These are phyloP conservation scores for Pseudomugil tenellus DNA, from an alignment of 2,797 vertebrate genomes.

Conservation along the genomic window DNA sequence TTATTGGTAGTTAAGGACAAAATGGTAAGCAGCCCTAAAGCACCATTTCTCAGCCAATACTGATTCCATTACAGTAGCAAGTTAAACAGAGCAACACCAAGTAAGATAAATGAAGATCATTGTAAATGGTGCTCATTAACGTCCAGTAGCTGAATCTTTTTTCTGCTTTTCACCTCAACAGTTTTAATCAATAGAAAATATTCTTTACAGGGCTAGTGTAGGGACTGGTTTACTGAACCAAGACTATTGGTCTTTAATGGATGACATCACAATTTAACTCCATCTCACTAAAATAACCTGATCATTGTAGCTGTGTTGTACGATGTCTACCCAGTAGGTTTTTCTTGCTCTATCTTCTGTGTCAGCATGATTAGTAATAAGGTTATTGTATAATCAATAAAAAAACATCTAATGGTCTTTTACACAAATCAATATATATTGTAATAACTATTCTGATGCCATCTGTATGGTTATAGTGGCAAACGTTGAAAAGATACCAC, in stretches of 20 bases:
- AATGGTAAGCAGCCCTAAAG: conserved; percentile 5
- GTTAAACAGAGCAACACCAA: conserved; percentile 57
- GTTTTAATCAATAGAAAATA: conserved; percentile 37
- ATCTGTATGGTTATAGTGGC: neutral
- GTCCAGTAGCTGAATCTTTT: conserved; percentile 40
- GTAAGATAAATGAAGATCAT: conserved; percentile 46
- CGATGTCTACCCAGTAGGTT: neutral
- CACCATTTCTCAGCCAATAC: conserved; percentile 30
- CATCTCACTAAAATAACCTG: conserved; percentile 2
- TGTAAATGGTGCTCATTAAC: conserved; percentile 30
- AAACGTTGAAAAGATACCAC: neutral
- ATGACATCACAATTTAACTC: neutral
- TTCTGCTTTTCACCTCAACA: conserved; percentile 19
- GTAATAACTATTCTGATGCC: neutral
- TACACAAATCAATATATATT: neutral
- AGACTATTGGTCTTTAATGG: neutral
- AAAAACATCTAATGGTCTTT: neutral
- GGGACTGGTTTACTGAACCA: neutral
- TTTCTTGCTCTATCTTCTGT: neutral
- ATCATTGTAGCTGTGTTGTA: neutral
- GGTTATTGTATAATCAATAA: neutral
- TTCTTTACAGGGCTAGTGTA: conserved; percentile 10
- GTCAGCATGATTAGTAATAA: neutral
- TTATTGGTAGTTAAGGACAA: neutral
- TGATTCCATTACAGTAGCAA: conserved; percentile 22